These are phyloP conservation scores for Sander vitreus DNA, from an alignment of 2,113 vertebrate species.

Conservation along the genomic window DNA sequence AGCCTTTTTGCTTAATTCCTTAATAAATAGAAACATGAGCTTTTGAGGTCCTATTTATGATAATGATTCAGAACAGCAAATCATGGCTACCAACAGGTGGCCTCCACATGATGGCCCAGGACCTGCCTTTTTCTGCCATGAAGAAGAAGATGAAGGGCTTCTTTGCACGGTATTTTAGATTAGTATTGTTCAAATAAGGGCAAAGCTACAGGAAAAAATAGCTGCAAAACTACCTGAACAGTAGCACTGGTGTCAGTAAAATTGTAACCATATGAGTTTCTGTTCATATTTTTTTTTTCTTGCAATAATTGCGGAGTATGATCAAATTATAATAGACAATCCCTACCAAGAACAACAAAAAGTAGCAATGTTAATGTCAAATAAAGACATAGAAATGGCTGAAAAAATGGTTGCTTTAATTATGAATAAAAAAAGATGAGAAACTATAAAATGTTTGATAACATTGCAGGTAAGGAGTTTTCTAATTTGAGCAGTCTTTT, in stretches of 20 bases:
- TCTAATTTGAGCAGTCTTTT: background rate
- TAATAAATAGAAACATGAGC: constrained; percentile 21
- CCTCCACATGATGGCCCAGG: constrained; percentile 41
- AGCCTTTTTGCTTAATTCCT: constrained; percentile 24
- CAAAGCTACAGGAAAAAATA: background rate
- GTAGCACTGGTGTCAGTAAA: background rate
- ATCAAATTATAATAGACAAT: background rate
- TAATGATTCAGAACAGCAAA: constrained; percentile 19
- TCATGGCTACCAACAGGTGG: constrained; percentile 41
- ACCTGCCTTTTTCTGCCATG: background rate
- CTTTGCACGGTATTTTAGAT: constrained; percentile 21
- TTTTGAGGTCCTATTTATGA: constrained; percentile 21
- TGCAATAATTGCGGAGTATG: background rate
- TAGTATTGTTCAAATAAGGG: background rate
- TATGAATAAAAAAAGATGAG: background rate
- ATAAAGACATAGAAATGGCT: background rate
- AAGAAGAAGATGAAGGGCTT: background rate
- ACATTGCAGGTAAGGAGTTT: background rate
- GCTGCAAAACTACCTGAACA: background rate
- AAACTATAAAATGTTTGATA: background rate
- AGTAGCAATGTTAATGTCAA: background rate
- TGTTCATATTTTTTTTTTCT: background rate
- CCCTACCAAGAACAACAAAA: background rate
- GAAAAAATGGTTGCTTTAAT: background rate
- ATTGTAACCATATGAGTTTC: constrained; percentile 3